Evolutionary conservation across 2,113 vertebrate genomes (phyloP).

Genomic region (Trichechus manatus): DNA sequence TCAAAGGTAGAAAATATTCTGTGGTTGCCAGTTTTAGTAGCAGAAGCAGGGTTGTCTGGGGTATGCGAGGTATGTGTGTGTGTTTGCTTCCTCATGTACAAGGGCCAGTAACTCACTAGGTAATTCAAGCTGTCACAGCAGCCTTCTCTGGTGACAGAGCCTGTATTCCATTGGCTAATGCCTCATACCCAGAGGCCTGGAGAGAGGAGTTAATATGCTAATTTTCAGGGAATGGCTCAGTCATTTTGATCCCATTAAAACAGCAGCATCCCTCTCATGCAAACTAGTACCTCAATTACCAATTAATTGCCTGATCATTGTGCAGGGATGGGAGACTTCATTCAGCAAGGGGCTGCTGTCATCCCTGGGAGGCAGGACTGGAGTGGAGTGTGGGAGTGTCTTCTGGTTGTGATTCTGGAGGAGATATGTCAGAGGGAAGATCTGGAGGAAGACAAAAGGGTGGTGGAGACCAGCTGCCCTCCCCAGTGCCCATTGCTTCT

Average conservation of each 20-base stretch:
- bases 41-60: neutral
- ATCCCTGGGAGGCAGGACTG: neutral
- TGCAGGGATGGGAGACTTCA: constrained; percentile 14
- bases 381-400: neutral
- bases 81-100: neutral
- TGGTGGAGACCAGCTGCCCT: neutral
- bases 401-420: neutral
- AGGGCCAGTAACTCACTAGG: constrained; percentile 29
- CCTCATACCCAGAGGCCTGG: constrained; percentile 34
- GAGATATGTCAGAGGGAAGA: neutral
- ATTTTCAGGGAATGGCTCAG: constrained; percentile 52
- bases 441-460: neutral
- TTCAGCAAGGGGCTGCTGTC: neutral
- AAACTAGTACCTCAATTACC: constrained; percentile 52
- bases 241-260: constrained; percentile 63
- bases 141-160: constrained; percentile 47
- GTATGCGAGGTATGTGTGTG: neutral
- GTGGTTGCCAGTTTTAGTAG: neutral
- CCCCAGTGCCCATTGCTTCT: neutral
- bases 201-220: constrained; percentile 73
- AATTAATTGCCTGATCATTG: constrained; percentile 61
- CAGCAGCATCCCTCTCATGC: constrained; percentile 60
- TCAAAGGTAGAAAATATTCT: neutral
- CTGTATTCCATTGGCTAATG: constrained; percentile 42
- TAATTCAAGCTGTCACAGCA: constrained; percentile 43